These are phyloP conservation scores for Spodoptera litura DNA, from an alignment of 1,140 invertebrate genomes.

Conservation along the genomic window DNA sequence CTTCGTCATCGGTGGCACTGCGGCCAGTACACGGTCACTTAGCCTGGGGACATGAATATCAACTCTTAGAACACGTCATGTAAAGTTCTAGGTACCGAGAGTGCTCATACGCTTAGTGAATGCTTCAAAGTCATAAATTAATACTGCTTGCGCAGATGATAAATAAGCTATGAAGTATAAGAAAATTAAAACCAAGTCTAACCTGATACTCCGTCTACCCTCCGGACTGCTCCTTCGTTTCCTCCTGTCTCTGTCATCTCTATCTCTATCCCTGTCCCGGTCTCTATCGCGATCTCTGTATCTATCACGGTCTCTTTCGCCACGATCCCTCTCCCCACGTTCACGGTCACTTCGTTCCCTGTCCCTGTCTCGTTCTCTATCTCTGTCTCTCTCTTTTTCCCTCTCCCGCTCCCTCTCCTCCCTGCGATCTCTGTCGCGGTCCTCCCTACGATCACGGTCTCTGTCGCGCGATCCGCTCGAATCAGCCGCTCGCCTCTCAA, in stretches of 20 bases:
- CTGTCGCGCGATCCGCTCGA: slow-evolving; percentile 75
- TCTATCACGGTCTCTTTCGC: slow-evolving; percentile 68
- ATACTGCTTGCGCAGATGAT: too few relatives aligned
- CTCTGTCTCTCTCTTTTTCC: slow-evolving; percentile 64
- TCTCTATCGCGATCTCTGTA: slow-evolving; percentile 61
- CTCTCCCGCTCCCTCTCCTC: slow-evolving; percentile 61
- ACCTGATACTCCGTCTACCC: slow-evolving; percentile 79
- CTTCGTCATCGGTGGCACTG: slow-evolving; percentile 80
- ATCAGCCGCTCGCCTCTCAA: slow-evolving; percentile 77
- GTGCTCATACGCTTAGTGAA: too few relatives aligned
- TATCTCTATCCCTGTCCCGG: slow-evolving; percentile 60
- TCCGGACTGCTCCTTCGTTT: slow-evolving; percentile 78
- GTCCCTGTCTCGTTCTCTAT: slow-evolving; percentile 66
- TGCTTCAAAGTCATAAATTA: too few relatives aligned
- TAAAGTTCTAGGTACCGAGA: too few relatives aligned
- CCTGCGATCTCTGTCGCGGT: slow-evolving; percentile 67
- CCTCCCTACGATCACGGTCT: slow-evolving; percentile 49
- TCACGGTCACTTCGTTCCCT: slow-evolving; percentile 48
- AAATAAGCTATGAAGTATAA: too few relatives aligned
- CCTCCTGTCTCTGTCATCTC: slow-evolving; percentile 58
- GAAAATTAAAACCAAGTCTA: slow-evolving; percentile 7
- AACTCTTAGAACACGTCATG: neutral
- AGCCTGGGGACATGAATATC: slow-evolving; percentile 54
- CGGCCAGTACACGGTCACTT: slow-evolving; percentile 76
- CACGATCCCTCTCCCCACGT: slow-evolving; percentile 65